Evolutionary conservation across 2,797 vertebrate genomes (phyloP).

Genomic region (Sparus aurata): DNA sequence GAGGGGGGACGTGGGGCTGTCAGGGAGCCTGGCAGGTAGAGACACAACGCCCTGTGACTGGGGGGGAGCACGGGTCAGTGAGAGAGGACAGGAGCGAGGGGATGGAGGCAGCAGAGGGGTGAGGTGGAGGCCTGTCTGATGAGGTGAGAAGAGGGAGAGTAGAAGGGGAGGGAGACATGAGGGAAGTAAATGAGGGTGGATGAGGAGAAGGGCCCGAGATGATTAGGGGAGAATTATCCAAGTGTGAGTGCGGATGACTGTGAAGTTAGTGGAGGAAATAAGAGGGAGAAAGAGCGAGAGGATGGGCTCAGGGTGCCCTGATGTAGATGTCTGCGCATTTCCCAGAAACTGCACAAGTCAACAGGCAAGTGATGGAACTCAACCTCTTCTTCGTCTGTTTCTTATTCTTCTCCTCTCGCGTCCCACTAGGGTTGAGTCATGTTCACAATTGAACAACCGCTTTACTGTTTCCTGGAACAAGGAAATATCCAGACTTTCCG

Average conservation of each 20-base stretch:
- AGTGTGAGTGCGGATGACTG: slow-evolving; percentile 73
- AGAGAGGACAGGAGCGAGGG: slow-evolving; percentile 77
- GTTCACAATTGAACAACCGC: no score
- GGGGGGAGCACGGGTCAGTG: slow-evolving; percentile 82
- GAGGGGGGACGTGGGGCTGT: slow-evolving; percentile 77
- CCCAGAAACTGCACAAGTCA: slow-evolving; percentile 36
- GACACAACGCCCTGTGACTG: slow-evolving; percentile 83
- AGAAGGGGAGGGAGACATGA: slow-evolving; percentile 56
- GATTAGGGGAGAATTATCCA: slow-evolving; percentile 83
- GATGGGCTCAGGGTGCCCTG: slow-evolving; percentile 25
- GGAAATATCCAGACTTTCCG: no score
- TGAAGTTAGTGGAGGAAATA: slow-evolving; percentile 42
- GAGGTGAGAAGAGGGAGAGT: slow-evolving; percentile 74
- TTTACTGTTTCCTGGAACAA: no score
- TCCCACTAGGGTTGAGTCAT: no score
- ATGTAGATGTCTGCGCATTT: slow-evolving; percentile 31
- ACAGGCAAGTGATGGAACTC: slow-evolving; percentile 41
- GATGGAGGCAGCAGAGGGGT: slow-evolving; percentile 66
- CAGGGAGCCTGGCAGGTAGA: slow-evolving; percentile 85
- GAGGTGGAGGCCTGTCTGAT: slow-evolving; percentile 81
- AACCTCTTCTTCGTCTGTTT: slow-evolving; percentile 1
- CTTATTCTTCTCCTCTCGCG: slow-evolving; percentile 2
- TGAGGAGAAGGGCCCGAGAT: slow-evolving; percentile 70
- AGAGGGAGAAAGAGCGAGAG: slow-evolving; percentile 25
- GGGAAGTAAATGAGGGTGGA: slow-evolving; percentile 74